Evolutionary conservation across 2,888 invertebrate species (phyloP), one percentile per base, ranked within the genome.

Genomic region (Platycheirus rosarum): DNA sequence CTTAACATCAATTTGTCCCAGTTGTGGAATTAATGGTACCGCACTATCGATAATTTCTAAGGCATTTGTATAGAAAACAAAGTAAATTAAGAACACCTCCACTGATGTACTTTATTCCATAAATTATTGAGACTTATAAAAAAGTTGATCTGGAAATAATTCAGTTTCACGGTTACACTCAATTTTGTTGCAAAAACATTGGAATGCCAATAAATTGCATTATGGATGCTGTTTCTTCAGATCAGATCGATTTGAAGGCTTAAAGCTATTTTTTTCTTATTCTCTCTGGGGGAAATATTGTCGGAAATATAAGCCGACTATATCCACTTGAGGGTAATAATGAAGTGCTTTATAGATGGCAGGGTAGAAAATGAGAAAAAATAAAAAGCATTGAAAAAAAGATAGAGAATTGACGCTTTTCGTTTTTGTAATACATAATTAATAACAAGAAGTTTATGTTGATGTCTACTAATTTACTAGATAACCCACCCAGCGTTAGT

Each of bases 251-350:
- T 68, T 14, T 29, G 23, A 16, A 62, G 44, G 23, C 32, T 18
- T 46, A 32, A 13, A n/a, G 16, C 18, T 37, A 26, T 49, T 29
- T 42, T 23, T 32, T 42, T 29, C 14, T 53, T 13, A 9, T 55
- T 35, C 4, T 40, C 55, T 40, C 55, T 8, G 32, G 53, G 68
- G 53, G n/a, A 14, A 32, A 16, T 40, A 23, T 44, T 5, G 53
- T 44, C 8, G 53, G 20, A 68, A 68, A 66, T 53, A 53, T 16
- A 20, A 32, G 44, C 66, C 32, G 29, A 53, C 53, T 51, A 44
- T 20, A 16, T 9, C 26, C 53, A 68, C 66, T 68, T 40, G 66
- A 16, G 66, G 44, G 53, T 44, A 53, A 53, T 68, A 55, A 68
- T 32, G 44, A 14, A 32, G 44, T 13, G 13, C 7, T 51, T 51